Conservation (phyloP, 1,140 invertebrate genomes). For the Magallana angulata region DNA sequence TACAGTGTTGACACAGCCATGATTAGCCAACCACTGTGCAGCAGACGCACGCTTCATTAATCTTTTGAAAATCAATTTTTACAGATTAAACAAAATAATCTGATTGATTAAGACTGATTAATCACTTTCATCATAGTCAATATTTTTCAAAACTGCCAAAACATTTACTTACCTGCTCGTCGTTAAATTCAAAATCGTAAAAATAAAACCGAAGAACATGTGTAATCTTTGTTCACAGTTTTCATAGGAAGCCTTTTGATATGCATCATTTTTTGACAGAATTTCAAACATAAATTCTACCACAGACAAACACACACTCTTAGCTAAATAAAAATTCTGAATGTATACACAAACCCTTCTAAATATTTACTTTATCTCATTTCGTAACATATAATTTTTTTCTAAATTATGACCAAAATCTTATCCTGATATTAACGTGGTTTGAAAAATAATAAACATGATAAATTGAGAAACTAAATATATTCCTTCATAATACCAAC, state of each 20-base stretch:
- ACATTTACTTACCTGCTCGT: not conserved
- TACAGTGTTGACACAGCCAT: slow-evolving; percentile 16
- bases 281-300: slow-evolving; percentile 1
- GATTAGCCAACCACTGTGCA: slow-evolving; percentile 15
- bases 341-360: slow-evolving; percentile 18
- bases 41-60: slow-evolving; percentile 25
- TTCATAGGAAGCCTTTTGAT: slow-evolving; percentile 14
- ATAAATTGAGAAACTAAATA: not conserved
- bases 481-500: not conserved
- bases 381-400: not conserved
- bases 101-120: slow-evolving; percentile 29
- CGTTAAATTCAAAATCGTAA: slow-evolving; percentile 1
- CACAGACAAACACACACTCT: slow-evolving; percentile 23
- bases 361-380: slow-evolving; percentile 20
- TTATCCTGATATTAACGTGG: not conserved
- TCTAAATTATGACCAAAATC: not conserved
- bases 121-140: not conserved
- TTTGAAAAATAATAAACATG: too few species aligned
- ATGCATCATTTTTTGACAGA: slow-evolving; percentile 28
- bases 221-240: slow-evolving; percentile 38
- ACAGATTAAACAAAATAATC: slow-evolving; percentile 2
- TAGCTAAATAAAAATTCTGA: slow-evolving; percentile 26
- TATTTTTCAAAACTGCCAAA: slow-evolving; percentile 29
- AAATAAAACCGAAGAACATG: slow-evolving; percentile 22
- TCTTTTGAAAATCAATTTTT: slow-evolving; percentile 16